A percentile compares a stretch with the other conserved stretches of the same genome.
phyloP scores from a whole-genome alignment of 2,113 vertebrate genomes.

The Dasyprocta punctata region DNA sequence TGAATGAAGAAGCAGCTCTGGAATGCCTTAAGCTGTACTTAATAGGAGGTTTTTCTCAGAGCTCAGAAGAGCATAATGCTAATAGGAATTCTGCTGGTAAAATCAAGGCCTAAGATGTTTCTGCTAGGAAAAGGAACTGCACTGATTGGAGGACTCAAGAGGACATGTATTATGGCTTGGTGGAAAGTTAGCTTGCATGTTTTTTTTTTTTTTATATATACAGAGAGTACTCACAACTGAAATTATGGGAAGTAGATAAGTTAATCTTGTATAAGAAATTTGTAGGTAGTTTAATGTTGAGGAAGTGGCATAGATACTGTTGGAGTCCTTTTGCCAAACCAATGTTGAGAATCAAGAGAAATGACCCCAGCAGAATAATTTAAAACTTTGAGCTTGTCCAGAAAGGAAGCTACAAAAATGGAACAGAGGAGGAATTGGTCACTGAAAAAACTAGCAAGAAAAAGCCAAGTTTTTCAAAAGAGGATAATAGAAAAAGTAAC shows the following conservation, averaged over 20 bases:
- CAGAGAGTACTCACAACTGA: not conserved
- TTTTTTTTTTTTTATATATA: too few relatives aligned
- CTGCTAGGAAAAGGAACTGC: not conserved
- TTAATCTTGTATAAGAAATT: not conserved
- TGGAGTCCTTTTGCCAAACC: rapidly evolving
- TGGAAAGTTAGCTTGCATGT: not conserved
- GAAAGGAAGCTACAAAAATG: not conserved
- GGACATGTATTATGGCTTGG: not conserved
- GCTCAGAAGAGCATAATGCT: not conserved
- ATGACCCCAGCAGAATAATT: not conserved
- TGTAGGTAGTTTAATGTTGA: not conserved
- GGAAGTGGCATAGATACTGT: not conserved
- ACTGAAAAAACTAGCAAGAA: not conserved
- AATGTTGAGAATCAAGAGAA: not conserved
- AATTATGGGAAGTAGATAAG: not conserved
- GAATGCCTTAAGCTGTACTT: not conserved
- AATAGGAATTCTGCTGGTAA: not conserved
- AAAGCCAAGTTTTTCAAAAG: not conserved
- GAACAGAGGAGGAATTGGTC: not conserved
- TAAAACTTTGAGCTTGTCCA: not conserved
- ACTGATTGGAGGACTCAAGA: not conserved
- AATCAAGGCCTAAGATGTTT: not conserved
- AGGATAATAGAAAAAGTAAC: not conserved
- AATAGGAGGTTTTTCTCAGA: not conserved
- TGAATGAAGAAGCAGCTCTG: not conserved